Evolutionary conservation across 2,797 vertebrate genomes (phyloP).

Genomic region (Sebastolobus alascanus): DNA sequence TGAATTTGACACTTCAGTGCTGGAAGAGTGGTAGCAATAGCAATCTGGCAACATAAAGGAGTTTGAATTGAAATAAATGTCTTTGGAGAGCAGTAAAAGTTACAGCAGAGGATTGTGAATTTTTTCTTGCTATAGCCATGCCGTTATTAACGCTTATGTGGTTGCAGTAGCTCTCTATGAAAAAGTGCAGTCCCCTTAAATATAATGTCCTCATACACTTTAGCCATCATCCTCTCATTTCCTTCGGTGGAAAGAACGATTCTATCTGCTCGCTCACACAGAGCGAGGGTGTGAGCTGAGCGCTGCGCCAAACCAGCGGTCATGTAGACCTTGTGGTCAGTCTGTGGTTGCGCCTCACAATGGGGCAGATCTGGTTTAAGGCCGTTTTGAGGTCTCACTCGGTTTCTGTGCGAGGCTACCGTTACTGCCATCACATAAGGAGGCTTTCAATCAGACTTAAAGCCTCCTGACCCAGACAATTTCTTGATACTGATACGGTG

Average conservation of each 20-base stretch:
- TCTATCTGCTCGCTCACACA: slow-evolving; percentile 60
- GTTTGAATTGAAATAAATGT: slow-evolving; percentile 31
- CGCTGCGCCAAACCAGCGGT: slow-evolving; percentile 57
- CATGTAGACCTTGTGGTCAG: slow-evolving; percentile 63
- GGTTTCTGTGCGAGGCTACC: slow-evolving; percentile 21
- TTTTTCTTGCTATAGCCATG: slow-evolving; percentile 54
- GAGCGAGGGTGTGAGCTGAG: slow-evolving; percentile 59
- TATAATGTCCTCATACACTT: slow-evolving; percentile 73
- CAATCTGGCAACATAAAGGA: slow-evolving; percentile 22
- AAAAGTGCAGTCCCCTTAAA: slow-evolving; percentile 65
- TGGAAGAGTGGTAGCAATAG: slow-evolving; percentile 21
- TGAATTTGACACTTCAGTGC: slow-evolving; percentile 48
- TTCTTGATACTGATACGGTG: slow-evolving; percentile 67
- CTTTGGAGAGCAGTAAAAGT: slow-evolving; percentile 37
- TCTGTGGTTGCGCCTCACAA: slow-evolving; percentile 58
- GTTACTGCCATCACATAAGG: slow-evolving; percentile 15
- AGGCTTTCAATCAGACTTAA: slow-evolving; percentile 55
- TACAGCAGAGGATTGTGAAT: slow-evolving; percentile 38
- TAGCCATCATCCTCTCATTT: slow-evolving; percentile 80
- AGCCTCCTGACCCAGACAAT: slow-evolving; percentile 55
- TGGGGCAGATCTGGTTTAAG: slow-evolving; percentile 47
- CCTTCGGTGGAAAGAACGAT: slow-evolving; percentile 79
- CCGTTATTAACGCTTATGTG: slow-evolving; percentile 53
- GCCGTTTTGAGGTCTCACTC: slow-evolving; percentile 39
- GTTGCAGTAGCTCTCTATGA: slow-evolving; percentile 54